Conservation (phyloP, 1,140 invertebrate species). For the Heliconius hermathena region DNA sequence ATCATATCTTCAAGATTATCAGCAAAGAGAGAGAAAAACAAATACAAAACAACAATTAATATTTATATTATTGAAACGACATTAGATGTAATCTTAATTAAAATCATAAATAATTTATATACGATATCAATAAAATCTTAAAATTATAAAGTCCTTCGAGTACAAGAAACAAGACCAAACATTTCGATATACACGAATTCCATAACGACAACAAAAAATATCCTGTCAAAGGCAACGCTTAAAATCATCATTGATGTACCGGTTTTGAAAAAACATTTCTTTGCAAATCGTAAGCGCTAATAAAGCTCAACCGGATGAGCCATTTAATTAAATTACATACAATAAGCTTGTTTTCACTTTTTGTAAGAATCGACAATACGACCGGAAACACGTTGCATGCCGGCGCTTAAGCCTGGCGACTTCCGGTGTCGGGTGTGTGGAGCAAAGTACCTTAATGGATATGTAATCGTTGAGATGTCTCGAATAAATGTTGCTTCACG, state of each 20-base stretch:
- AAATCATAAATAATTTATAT: not conserved
- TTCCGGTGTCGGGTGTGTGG: slow-evolving; percentile 28
- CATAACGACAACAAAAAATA: not conserved
- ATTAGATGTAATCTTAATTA: not conserved
- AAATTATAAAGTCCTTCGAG: not conserved
- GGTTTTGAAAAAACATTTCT: slow-evolving; percentile 23
- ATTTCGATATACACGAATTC: not conserved
- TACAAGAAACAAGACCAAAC: not conserved
- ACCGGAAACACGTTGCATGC: slow-evolving; percentile 36
- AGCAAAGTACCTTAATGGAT: not conserved
- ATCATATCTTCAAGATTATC: not conserved
- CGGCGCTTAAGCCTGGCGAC: slow-evolving; percentile 28
- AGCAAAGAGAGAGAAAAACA: not conserved
- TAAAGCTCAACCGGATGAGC: slow-evolving; percentile 31
- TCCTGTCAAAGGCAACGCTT: slow-evolving; percentile 18
- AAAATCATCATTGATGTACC: not conserved
- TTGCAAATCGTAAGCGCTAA: slow-evolving; percentile 13
- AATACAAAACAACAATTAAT: too few species aligned
- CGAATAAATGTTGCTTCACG: too few species aligned
- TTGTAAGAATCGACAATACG: slow-evolving; percentile 24
- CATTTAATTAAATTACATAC: slow-evolving; percentile 40
- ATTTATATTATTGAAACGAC: too few species aligned
- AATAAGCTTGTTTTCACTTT: slow-evolving; percentile 32
- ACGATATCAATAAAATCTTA: not conserved
- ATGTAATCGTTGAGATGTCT: slow-evolving; percentile 5